These are phyloP conservation scores for Lacanobia wlatinum DNA, from an alignment of 2,888 invertebrate genomes.

Conservation along the genomic window DNA sequence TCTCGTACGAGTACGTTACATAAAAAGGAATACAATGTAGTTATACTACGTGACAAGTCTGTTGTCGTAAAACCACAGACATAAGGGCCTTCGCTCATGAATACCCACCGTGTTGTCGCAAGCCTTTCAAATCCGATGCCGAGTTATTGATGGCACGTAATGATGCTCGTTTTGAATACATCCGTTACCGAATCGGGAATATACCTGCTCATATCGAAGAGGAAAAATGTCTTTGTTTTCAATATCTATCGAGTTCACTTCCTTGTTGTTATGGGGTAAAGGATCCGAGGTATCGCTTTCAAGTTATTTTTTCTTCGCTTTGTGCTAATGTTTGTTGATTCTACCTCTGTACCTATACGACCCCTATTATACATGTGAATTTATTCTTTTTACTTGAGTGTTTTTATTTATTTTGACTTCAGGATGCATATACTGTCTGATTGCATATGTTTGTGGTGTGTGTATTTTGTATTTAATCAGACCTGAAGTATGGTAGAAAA, in stretches of 20 bases:
- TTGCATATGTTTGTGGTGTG: background rate
- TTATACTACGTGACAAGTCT: conserved; percentile 72
- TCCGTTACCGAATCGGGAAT: conserved; percentile 62
- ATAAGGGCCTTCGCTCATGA: conserved; percentile 61
- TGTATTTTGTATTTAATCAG: background rate
- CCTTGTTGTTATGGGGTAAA: conserved; percentile 45
- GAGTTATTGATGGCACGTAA: conserved; percentile 77
- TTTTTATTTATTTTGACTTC: background rate
- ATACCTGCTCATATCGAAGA: conserved; percentile 58
- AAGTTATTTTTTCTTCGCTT: conserved; percentile 37
- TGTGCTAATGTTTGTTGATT: conserved; percentile 23
- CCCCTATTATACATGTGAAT: background rate
- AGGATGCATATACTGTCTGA: background rate
- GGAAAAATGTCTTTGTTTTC: conserved; percentile 68
- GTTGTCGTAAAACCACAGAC: conserved; percentile 72
- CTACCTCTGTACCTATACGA: background rate
- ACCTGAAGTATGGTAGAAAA: conserved; percentile 9
- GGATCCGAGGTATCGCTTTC: conserved; percentile 36
- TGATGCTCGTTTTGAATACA: conserved; percentile 70
- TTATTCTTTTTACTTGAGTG: background rate
- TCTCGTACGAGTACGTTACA: conserved; percentile 52
- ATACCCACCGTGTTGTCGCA: conserved; percentile 61
- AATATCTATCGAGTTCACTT: conserved; percentile 58
- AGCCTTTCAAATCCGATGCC: conserved; percentile 67
- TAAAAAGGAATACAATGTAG: conserved; percentile 69